These are phyloP conservation scores for Dysidea cf. avara DNA, from an alignment of 37 sponge, comb jelly and placozoan genomes.

Conservation along the genomic window DNA sequence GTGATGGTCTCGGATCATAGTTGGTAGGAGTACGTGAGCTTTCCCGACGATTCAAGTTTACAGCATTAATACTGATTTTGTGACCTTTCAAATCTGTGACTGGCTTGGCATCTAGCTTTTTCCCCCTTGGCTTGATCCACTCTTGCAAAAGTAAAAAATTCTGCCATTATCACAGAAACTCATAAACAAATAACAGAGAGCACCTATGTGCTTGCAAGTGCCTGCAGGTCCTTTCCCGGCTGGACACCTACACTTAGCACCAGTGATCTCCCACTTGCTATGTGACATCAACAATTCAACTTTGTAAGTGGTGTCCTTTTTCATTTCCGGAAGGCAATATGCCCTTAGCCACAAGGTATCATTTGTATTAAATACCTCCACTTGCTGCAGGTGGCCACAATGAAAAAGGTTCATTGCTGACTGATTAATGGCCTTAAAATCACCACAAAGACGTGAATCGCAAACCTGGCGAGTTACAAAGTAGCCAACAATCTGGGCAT, in stretches of 20 bases:
- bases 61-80: not conserved
- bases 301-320: conserved; percentile 31
- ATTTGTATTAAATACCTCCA: not conserved
- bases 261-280: conserved; percentile 11
- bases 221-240: conserved; percentile 41
- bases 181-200: conserved; percentile 35
- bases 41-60: not conserved
- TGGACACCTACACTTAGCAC: conserved; percentile 56
- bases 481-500: conserved; percentile 23
- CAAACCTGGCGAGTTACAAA: conserved; percentile 22
- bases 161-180: conserved; percentile 6
- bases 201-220: conserved; percentile 53
- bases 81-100: conserved; percentile 19
- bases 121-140: conserved; percentile 39
- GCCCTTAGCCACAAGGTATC: conserved; percentile 6
- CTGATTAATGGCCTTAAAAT: conserved; percentile 37
- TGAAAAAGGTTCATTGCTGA: conserved; percentile 33
- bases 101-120: conserved; percentile 25
- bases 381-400: conserved; percentile 44
- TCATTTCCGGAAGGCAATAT: conserved; percentile 42
- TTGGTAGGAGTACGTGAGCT: not conserved
- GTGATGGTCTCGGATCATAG: conserved; percentile 31
- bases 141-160: conserved; percentile 30
- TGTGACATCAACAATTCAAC: not conserved
- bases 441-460: conserved; percentile 26